Conservation (phyloP, 2,797 vertebrate species). For the Bovichtus diacanthus region DNA sequence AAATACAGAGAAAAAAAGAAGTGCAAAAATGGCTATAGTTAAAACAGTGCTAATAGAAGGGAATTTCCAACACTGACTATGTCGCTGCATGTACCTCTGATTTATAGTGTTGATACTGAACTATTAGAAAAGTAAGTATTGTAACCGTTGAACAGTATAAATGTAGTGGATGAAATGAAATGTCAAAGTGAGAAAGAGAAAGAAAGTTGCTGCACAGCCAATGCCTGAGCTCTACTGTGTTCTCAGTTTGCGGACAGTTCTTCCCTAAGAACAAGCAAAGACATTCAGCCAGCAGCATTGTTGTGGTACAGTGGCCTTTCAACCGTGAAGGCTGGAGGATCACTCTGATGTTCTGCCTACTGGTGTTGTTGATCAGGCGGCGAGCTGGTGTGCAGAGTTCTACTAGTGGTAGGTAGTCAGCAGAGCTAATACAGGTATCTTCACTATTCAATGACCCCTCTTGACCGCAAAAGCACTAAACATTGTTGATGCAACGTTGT, state of each 20-base stretch:
- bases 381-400: background rate
- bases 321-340: slow-evolving; percentile 30
- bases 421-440: background rate
- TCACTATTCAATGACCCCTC: background rate
- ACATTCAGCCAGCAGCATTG: slow-evolving; percentile 27
- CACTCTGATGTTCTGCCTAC: slow-evolving; percentile 6
- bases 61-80: background rate
- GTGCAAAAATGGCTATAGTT: background rate
- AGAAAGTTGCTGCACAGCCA: background rate
- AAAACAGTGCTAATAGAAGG: background rate
- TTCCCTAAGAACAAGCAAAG: slow-evolving; percentile 26
- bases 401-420: background rate
- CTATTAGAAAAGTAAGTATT: background rate
- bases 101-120: background rate
- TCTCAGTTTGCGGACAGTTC: slow-evolving; percentile 27
- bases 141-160: background rate
- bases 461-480: background rate
- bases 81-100: background rate
- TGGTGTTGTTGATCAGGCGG: slow-evolving; percentile 9
- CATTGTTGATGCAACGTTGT: background rate
- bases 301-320: slow-evolving; percentile 31
- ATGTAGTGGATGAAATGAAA: slow-evolving; percentile 1
- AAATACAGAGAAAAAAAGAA: too few species aligned
- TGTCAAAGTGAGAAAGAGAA: slow-evolving; percentile 4
- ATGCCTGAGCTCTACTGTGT: slow-evolving; percentile 1